A percentile compares a stretch with the other conserved stretches of the same genome.
Evolutionary conservation across 2,797 vertebrate species (phyloP).

Genomic region (Adrianichthys oophorus): DNA sequence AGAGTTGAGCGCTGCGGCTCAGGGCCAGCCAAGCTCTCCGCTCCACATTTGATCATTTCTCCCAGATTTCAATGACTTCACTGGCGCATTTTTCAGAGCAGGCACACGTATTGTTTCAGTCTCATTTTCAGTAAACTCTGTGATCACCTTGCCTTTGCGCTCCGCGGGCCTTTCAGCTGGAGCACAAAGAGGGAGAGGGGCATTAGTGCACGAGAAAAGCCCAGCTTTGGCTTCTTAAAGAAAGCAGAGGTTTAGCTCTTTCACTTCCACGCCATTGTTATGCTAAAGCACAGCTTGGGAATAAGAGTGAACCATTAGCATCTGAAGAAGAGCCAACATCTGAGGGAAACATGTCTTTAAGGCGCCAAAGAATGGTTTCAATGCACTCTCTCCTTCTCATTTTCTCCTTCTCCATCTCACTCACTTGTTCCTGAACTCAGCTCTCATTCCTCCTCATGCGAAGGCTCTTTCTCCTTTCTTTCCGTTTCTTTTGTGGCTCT

Average conservation of each 20-base stretch:
- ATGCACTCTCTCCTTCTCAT: slow-evolving; percentile 78
- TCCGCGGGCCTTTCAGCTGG: slow-evolving; percentile 73
- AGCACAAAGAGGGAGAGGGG: slow-evolving; percentile 78
- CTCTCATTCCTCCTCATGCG: slow-evolving; percentile 65
- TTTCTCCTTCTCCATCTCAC: slow-evolving; percentile 75
- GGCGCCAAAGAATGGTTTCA: slow-evolving; percentile 79
- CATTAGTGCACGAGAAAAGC: slow-evolving; percentile 83
- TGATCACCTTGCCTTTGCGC: slow-evolving; percentile 81
- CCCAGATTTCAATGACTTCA: slow-evolving; percentile 47
- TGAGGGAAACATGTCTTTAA: slow-evolving; percentile 81
- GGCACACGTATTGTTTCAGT: slow-evolving; percentile 73
- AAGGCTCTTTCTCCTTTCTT: slow-evolving; percentile 64
- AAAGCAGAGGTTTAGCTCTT: slow-evolving; percentile 86
- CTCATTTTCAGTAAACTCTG: slow-evolving; percentile 78
- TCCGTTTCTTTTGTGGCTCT: slow-evolving; percentile 63
- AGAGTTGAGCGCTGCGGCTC: slow-evolving; percentile 42
- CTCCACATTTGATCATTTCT: slow-evolving; percentile 68
- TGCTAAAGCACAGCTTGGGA: slow-evolving; percentile 79
- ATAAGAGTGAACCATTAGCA: slow-evolving; percentile 83
- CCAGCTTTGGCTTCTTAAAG: slow-evolving; percentile 81
- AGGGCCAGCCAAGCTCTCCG: slow-evolving; percentile 26
- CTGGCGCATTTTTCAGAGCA: slow-evolving; percentile 41
- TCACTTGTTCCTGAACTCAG: slow-evolving; percentile 73
- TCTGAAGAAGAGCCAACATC: slow-evolving; percentile 86
- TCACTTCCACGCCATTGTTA: slow-evolving; percentile 83